Percentiles rank a stretch among this genome's conserved stretches.
Conservation (phyloP, 2,113 vertebrate genomes). For the Zingel zingel region DNA sequence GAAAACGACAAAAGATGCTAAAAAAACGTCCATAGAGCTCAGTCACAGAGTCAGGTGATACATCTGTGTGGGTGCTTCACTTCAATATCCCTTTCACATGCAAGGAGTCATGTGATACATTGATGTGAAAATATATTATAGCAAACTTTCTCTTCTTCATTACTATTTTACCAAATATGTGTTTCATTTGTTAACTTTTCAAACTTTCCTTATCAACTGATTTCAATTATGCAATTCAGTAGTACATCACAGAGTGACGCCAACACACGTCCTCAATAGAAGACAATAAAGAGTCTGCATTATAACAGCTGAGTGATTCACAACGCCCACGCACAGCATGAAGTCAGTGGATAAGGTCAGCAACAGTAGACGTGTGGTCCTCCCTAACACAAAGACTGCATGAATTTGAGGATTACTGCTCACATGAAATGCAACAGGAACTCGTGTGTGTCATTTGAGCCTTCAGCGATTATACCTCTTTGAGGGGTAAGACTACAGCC, state of each 20-base stretch:
- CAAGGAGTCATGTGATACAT: constrained; percentile 1
- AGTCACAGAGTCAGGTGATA: neutral
- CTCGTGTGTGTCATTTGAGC: constrained; percentile 42
- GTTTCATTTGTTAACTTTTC: no score
- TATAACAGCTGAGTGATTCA: constrained; percentile 28
- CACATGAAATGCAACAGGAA: constrained; percentile 49
- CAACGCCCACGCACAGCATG: neutral
- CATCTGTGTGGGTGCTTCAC: neutral
- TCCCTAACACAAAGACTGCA: constrained; percentile 16
- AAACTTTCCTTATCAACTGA: no score
- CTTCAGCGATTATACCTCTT: neutral
- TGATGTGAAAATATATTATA: neutral
- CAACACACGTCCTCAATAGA: neutral
- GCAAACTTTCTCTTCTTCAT: neutral
- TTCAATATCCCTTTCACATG: no score
- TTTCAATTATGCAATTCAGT: no score
- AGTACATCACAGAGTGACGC: neutral
- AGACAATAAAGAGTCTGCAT: neutral
- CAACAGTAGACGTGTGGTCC: constrained; percentile 11
- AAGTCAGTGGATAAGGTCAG: constrained; percentile 43
- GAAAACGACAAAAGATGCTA: no score
- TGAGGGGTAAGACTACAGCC: neutral
- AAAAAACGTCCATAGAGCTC: no score
- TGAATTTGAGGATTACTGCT: constrained; percentile 56
- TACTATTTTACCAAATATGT: no score